Conservation (phyloP, 2,113 vertebrate species). For the Scortum barcoo region DNA sequence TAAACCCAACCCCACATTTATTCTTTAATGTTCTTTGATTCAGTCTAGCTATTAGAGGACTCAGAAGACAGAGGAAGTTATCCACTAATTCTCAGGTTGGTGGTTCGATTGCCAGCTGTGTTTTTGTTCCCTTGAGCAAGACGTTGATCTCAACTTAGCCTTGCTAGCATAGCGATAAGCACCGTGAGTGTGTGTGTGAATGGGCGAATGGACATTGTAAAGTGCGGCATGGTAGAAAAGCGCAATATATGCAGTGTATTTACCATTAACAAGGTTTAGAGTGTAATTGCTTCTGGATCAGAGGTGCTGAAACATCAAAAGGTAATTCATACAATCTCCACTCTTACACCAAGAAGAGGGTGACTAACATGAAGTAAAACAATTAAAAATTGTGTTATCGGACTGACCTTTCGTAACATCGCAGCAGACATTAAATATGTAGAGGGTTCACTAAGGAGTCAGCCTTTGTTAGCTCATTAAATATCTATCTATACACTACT, state of each 20-base stretch:
- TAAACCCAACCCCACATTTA: conserved; percentile 48
- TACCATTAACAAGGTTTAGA: conserved; percentile 27
- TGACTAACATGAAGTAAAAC: conserved; percentile 68
- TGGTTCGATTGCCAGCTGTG: no score
- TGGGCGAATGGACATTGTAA: no score
- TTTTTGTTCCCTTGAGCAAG: no score
- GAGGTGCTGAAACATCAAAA: conserved; percentile 73
- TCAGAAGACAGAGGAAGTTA: no score
- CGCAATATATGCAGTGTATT: no score
- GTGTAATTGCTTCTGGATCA: conserved; percentile 75
- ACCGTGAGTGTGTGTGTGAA: no score
- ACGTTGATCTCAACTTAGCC: no score
- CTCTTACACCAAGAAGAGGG: conserved; percentile 43
- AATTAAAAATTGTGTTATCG: conserved; percentile 68
- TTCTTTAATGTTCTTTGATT: conserved; percentile 69
- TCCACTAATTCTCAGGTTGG: no score
- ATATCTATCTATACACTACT: conserved; percentile 2
- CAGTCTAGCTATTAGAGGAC: conserved; percentile 69
- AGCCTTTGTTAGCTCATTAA: conserved; percentile 47
- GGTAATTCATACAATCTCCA: conserved; percentile 73
- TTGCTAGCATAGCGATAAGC: no score
- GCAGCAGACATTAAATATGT: conserved; percentile 37
- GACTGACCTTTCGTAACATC: conserved; percentile 67
- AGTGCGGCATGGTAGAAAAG: no score
- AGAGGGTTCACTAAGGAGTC: conserved; percentile 31